A percentile compares a stretch with the other conserved stretches of the same genome.
Evolutionary conservation across 1,140 invertebrate species (phyloP).

Genomic region (Drosophila ercepeae): DNA sequence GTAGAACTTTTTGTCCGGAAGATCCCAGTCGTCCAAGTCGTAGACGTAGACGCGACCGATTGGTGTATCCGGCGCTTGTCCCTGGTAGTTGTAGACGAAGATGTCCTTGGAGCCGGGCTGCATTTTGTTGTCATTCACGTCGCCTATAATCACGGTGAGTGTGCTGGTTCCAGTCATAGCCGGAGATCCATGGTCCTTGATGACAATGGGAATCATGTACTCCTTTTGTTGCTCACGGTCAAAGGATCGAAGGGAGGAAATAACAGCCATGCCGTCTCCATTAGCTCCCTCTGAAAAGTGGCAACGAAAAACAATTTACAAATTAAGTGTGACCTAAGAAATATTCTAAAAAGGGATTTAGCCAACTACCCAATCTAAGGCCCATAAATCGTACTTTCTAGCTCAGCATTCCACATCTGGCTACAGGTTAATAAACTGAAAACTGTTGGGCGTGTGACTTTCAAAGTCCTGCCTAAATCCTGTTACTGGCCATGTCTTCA

Average conservation of each 20-base stretch:
- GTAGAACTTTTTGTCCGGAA: constrained; percentile 98
- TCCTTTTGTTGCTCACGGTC: constrained; percentile 98
- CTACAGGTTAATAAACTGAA: background rate
- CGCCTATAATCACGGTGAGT: constrained; percentile 97
- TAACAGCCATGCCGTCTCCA: constrained; percentile 97
- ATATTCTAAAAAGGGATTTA: background rate
- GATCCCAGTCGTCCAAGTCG: constrained; percentile 98
- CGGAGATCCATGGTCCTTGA: constrained; percentile 94
- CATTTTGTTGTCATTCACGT: constrained; percentile 99
- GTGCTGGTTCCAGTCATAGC: constrained; percentile 97
- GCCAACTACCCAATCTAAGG: background rate
- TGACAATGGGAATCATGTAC: constrained; percentile 96
- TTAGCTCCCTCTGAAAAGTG: constrained; percentile 93
- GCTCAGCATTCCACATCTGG: background rate
- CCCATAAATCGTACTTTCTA: too few relatives aligned
- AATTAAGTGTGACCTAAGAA: background rate
- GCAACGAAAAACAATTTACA: too few relatives aligned
- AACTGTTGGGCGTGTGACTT: background rate
- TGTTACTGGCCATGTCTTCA: constrained; percentile 35
- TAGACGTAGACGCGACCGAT: constrained; percentile 98
- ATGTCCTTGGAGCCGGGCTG: constrained; percentile 98
- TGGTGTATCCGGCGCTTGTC: constrained; percentile 94
- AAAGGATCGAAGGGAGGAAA: constrained; percentile 94
- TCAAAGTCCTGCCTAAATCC: constrained; percentile 44
- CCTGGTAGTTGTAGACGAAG: constrained; percentile 98